A percentile compares a stretch with the other conserved stretches of the same genome.
These are phyloP conservation scores for Oreochromis grahami DNA, from an alignment of 2,797 vertebrate species.

Conservation along the genomic window DNA sequence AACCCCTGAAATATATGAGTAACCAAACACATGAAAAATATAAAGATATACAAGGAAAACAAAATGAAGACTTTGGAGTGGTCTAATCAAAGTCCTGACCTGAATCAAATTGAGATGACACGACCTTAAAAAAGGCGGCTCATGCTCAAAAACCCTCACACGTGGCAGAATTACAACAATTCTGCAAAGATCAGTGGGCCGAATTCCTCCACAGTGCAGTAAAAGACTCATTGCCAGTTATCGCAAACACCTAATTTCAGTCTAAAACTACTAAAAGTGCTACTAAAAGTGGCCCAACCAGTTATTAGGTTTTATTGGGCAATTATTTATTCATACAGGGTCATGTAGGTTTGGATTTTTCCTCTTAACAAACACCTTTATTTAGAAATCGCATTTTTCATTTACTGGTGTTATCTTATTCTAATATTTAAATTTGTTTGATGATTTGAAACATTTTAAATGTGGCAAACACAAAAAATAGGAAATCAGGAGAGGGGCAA, in stretches of 20 bases:
- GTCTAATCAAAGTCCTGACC: neutral
- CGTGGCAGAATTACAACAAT: neutral
- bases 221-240: neutral
- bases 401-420: no score
- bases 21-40: neutral
- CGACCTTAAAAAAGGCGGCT: neutral
- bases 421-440: neutral
- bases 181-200: neutral
- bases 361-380: neutral
- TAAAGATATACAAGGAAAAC: neutral
- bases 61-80: neutral
- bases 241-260: neutral
- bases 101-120: neutral
- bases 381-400: no score
- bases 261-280: no score
- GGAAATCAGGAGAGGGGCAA: neutral
- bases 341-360: neutral
- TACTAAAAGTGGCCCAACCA: neutral
- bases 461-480: neutral
- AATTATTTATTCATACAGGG: neutral
- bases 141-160: neutral
- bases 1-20: accelerated
- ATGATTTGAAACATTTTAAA: neutral
- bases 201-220: neutral
- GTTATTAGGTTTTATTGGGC: neutral